Conservation (phyloP, 2,113 vertebrate genomes). For the Caranx ignobilis region DNA sequence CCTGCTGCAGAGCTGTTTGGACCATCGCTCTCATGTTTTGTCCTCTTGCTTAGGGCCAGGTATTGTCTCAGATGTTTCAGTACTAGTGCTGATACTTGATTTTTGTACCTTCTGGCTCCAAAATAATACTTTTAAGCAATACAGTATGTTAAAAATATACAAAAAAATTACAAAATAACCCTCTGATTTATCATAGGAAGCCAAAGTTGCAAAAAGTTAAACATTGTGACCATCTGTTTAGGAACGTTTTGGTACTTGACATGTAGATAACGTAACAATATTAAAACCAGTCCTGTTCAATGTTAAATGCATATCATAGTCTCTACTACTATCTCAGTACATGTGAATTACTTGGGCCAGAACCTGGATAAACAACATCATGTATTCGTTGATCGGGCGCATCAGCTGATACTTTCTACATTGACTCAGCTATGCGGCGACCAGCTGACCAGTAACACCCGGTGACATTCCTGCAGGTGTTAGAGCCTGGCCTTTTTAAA, state of each 20-base stretch:
- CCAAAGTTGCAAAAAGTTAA: neutral
- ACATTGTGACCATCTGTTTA: neutral
- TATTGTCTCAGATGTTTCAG: neutral
- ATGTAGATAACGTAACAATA: neutral
- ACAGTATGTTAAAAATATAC: neutral
- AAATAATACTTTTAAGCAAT: neutral
- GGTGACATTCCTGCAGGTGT: neutral
- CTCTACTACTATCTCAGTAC: neutral
- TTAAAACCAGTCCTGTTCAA: neutral
- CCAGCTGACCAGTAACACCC: neutral
- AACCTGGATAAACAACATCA: neutral
- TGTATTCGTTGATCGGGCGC: neutral
- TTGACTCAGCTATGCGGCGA: neutral
- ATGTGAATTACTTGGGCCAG: neutral
- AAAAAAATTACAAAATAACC: neutral
- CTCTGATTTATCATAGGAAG: neutral
- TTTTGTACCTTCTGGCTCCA: neutral
- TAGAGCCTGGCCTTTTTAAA: neutral
- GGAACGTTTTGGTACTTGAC: neutral
- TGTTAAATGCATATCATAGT: neutral
- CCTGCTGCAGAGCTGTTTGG: conserved; percentile 15
- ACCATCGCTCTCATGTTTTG: conserved; percentile 38
- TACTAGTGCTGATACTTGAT: too few species aligned
- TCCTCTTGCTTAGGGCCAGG: neutral
- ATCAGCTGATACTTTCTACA: conserved; percentile 7